phyloP scores from a whole-genome alignment of 2,797 vertebrate genomes.

The Taenioides sp. region DNA sequence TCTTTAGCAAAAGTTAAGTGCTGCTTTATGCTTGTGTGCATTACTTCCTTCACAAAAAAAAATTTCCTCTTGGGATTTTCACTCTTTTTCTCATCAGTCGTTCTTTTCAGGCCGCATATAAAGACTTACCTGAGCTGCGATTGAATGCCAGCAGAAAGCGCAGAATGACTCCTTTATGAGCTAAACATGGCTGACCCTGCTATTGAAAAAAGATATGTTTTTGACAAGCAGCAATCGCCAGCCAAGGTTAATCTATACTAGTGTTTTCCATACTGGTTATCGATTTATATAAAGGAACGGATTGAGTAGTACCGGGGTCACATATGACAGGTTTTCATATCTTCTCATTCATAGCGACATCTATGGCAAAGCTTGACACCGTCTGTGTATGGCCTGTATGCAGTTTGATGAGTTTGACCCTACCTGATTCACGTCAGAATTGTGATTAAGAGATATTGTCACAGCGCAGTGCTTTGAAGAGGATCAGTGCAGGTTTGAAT shows the following conservation, averaged over 20 bases:
- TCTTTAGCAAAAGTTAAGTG: not conserved
- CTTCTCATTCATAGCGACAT: conserved; percentile 24
- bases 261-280: conserved; percentile 65
- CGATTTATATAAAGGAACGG: conserved; percentile 42
- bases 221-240: conserved; percentile 27
- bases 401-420: conserved; percentile 13
- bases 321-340: conserved; percentile 17
- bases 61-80: conserved; percentile 14
- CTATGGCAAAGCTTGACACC: conserved; percentile 23
- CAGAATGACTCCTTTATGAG: conserved; percentile 26
- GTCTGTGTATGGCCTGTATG: conserved; percentile 2
- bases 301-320: conserved; percentile 33
- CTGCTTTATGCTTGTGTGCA: not conserved
- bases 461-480: conserved; percentile 19
- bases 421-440: conserved; percentile 19
- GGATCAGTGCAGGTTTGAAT: conserved; percentile 20
- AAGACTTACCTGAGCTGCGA: conserved; percentile 4
- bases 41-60: conserved; percentile 11
- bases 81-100: conserved; percentile 10
- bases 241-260: conserved; percentile 38
- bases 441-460: conserved; percentile 25
- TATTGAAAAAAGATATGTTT: conserved; percentile 33
- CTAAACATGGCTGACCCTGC: conserved; percentile 22
- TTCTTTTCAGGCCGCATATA: conserved; percentile 18
- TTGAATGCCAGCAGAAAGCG: conserved; percentile 27